Evolutionary conservation across 2,888 invertebrate genomes (phyloP).

Genomic region (Watsonalla binaria): DNA sequence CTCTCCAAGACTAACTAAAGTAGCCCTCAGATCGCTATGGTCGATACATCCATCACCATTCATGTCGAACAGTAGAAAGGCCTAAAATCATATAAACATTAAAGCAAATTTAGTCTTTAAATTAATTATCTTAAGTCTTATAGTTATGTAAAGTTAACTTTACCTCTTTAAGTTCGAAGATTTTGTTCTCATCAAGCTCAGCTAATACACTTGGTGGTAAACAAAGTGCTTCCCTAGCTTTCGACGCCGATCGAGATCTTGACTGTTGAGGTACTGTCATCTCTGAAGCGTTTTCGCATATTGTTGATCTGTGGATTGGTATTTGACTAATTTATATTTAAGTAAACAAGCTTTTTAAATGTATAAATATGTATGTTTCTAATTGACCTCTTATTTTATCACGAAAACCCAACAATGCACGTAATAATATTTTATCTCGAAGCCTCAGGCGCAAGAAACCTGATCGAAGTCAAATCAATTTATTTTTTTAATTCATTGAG

Average conservation of each 20-base stretch:
- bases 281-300: slow-evolving; percentile 47
- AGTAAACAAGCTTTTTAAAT: no score
- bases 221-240: slow-evolving; percentile 57
- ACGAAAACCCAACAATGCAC: no score
- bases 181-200: slow-evolving; percentile 79
- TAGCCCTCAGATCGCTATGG: slow-evolving; percentile 80
- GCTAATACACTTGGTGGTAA: slow-evolving; percentile 70
- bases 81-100: slow-evolving; percentile 48
- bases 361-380: neutral
- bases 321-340: no score
- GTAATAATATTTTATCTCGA: no score
- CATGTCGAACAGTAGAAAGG: slow-evolving; percentile 81
- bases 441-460: no score
- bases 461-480: no score
- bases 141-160: neutral
- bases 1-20: slow-evolving; percentile 80
- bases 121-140: neutral
- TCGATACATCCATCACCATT: slow-evolving; percentile 83
- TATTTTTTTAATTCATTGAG: no score
- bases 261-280: slow-evolving; percentile 36
- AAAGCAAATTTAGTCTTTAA: neutral
- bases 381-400: no score
- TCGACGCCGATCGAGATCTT: slow-evolving; percentile 59
- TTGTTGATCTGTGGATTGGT: slow-evolving; percentile 51
- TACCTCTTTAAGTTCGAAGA: slow-evolving; percentile 83